Percentiles rank a stretch among this genome's conserved stretches.
phyloP scores from a whole-genome alignment of 2,113 vertebrate species.

The Eulacestoma nigropectus region DNA sequence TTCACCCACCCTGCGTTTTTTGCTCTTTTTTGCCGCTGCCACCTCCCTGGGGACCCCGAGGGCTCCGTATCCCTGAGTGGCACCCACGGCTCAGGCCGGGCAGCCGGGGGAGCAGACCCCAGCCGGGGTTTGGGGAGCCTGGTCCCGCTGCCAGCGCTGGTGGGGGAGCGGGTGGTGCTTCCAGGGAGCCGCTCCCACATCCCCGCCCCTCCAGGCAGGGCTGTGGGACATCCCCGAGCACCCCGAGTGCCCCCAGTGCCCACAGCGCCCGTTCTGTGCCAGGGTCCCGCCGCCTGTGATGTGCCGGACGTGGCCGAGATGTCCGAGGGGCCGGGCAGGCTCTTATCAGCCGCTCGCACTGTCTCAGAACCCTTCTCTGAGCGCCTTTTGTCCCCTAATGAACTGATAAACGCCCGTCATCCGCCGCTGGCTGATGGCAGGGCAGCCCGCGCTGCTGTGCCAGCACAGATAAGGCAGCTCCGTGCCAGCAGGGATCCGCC shows the following conservation, averaged over 20 bases:
- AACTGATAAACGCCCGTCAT: constrained; percentile 46
- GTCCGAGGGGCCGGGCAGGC: neutral
- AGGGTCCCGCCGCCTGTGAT: neutral
- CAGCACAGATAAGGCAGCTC: constrained; percentile 36
- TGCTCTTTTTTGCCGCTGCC: neutral
- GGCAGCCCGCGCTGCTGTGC: neutral
- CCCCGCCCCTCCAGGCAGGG: fast-evolving
- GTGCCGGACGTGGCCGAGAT: neutral
- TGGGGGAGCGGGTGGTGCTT: neutral
- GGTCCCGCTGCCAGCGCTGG: fast-evolving
- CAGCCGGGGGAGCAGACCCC: neutral
- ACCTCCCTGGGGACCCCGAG: neutral
- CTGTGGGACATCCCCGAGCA: neutral
- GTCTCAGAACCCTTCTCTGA: constrained; percentile 52
- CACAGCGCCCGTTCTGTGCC: neutral
- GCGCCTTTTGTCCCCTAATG: constrained; percentile 47
- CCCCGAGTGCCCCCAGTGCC: neutral
- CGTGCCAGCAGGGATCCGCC: neutral
- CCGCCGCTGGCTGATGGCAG: neutral
- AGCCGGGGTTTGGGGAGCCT: neutral
- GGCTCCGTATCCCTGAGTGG: fast-evolving
- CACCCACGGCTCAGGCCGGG: neutral
- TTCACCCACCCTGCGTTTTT: fast-evolving
- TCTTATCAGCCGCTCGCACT: constrained; percentile 35
- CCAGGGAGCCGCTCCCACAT: fast-evolving